Conservation (phyloP, 2,888 invertebrate genomes). For the Mantis religiosa region DNA sequence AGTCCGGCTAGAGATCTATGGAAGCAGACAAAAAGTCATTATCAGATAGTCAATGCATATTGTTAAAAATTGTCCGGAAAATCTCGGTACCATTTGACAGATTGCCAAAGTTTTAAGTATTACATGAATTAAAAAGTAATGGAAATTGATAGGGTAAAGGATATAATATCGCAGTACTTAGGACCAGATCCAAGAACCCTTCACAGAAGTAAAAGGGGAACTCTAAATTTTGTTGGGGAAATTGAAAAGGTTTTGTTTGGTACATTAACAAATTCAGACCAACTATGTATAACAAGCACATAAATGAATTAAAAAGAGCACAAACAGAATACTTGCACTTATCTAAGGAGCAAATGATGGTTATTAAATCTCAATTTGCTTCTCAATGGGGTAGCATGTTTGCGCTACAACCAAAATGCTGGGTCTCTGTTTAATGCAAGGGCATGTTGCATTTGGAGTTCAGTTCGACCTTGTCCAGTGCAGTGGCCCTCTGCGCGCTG, state of each 20-base stretch:
- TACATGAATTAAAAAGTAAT: neutral
- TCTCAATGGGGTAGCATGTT: too few species aligned
- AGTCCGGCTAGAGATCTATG: neutral
- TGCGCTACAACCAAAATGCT: too few species aligned
- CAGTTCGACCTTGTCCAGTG: too few species aligned
- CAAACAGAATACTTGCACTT: too few species aligned
- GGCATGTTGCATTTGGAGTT: too few species aligned
- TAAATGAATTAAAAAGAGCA: neutral
- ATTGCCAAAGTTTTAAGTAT: too few species aligned
- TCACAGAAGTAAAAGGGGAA: too few species aligned
- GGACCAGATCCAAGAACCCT: neutral
- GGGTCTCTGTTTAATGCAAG: too few species aligned
- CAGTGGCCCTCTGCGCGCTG: too few species aligned
- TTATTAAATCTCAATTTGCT: too few species aligned
- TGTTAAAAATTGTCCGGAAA: neutral
- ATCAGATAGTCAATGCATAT: neutral
- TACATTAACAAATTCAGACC: neutral
- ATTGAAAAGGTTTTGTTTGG: neutral
- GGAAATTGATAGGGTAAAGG: neutral
- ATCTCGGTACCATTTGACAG: neutral
- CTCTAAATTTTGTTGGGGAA: neutral
- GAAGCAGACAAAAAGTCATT: neutral
- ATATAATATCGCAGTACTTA: neutral
- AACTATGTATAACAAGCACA: neutral
- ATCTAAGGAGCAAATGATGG: too few species aligned